Conservation (phyloP, 2,797 vertebrate species). For the Ibycter americanus region DNA sequence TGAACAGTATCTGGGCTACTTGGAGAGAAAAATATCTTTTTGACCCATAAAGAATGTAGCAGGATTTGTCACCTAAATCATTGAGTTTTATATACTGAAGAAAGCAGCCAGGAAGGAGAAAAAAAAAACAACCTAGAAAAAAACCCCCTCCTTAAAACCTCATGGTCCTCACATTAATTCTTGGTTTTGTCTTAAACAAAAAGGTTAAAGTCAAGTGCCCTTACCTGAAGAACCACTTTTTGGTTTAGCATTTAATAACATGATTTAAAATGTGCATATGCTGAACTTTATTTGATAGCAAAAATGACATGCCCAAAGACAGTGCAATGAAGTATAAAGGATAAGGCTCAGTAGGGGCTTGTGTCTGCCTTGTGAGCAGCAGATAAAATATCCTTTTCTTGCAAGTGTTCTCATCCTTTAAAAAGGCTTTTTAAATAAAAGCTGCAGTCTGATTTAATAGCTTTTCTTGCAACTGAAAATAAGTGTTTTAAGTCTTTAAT, state of each 20-base stretch:
- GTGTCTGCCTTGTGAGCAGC: neutral
- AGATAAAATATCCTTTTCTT: conserved; percentile 40
- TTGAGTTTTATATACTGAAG: neutral
- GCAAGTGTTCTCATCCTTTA: neutral
- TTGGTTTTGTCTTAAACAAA: neutral
- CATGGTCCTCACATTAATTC: neutral
- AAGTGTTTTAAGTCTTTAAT: conserved; percentile 35
- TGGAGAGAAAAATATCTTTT: neutral
- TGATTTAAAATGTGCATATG: neutral
- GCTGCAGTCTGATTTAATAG: neutral
- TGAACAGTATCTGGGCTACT: neutral
- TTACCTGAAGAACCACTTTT: neutral
- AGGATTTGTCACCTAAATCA: neutral
- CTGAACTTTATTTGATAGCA: conserved; percentile 30
- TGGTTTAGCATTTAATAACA: neutral
- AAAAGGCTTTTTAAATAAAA: neutral
- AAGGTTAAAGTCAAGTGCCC: neutral
- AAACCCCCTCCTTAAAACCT: neutral
- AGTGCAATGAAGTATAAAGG: conserved; percentile 23
- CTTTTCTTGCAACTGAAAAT: conserved; percentile 37
- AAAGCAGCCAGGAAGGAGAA: neutral
- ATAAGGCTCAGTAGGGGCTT: neutral
- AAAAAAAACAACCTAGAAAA: neutral
- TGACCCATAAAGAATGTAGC: neutral
- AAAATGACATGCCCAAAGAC: conserved; percentile 3